These are phyloP conservation scores for Falco cherrug DNA, from an alignment of 2,797 vertebrate genomes.

Conservation along the genomic window DNA sequence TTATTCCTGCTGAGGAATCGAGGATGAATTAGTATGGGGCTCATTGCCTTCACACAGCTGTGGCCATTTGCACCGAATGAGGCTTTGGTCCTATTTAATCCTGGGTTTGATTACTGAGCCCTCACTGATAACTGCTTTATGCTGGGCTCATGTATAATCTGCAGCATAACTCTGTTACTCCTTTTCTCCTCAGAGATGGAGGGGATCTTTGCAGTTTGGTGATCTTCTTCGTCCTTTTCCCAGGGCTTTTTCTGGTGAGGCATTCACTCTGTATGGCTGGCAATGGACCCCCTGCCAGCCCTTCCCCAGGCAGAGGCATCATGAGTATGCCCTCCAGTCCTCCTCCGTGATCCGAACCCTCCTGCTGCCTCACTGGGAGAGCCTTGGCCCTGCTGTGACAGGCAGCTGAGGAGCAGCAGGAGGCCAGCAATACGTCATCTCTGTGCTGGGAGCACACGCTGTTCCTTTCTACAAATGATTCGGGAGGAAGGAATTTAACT, in stretches of 20 bases:
- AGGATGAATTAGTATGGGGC: neutral
- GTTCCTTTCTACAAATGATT: conserved; percentile 40
- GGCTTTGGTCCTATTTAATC: neutral
- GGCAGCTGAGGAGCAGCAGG: neutral
- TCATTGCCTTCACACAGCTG: neutral
- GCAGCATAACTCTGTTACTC: neutral
- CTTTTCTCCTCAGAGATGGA: neutral
- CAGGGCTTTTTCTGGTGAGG: neutral
- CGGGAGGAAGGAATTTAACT: conserved; percentile 45
- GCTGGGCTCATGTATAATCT: neutral
- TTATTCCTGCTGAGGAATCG: neutral
- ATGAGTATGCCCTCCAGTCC: neutral
- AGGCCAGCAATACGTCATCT: conserved; percentile 30
- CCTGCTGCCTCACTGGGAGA: neutral
- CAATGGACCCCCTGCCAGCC: neutral
- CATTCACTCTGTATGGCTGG: accelerated
- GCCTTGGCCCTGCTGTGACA: neutral
- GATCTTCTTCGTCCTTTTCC: neutral
- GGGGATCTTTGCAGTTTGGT: neutral
- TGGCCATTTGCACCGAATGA: accelerated
- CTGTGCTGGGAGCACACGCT: conserved; percentile 39
- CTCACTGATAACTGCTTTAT: neutral
- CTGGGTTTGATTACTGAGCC: neutral
- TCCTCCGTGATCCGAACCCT: neutral
- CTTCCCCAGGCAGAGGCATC: neutral